These are phyloP conservation scores for Bombus superbus DNA, from an alignment of 1,140 invertebrate genomes.

Conservation along the genomic window DNA sequence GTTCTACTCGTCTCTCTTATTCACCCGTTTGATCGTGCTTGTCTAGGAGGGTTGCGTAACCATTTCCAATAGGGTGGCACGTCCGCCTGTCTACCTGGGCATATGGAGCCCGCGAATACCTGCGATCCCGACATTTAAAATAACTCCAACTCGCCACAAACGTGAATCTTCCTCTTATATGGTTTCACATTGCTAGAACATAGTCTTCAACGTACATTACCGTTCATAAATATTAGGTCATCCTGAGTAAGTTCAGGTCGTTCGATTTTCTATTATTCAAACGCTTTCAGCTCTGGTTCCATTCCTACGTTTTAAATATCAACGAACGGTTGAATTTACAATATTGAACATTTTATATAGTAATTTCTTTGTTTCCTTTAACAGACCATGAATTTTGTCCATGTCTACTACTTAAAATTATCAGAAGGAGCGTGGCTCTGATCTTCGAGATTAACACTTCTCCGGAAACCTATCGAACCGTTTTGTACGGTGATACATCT, in stretches of 20 bases:
- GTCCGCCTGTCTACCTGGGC: slow-evolving; percentile 49
- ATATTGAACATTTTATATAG: background rate
- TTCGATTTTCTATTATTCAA: no score
- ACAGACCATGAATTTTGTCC: no score
- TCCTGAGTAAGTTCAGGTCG: no score
- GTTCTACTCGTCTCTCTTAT: slow-evolving; percentile 35
- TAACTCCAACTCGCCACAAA: slow-evolving; percentile 22
- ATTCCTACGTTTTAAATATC: no score
- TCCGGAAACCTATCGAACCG: no score
- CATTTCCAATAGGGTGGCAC: slow-evolving; percentile 54
- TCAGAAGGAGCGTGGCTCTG: no score
- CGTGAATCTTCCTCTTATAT: background rate
- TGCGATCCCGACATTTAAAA: slow-evolving; percentile 43
- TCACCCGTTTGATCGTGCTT: slow-evolving; percentile 48
- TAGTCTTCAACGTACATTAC: background rate
- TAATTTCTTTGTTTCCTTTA: no score
- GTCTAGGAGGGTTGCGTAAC: slow-evolving; percentile 62
- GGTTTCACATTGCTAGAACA: background rate
- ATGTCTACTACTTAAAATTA: no score
- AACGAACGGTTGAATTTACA: background rate
- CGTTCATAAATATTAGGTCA: background rate
- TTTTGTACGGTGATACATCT: no score
- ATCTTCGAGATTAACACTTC: no score
- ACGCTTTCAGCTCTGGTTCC: no score
- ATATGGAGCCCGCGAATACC: slow-evolving; percentile 9